Percentiles rank a stretch among this genome's conserved stretches.
Evolutionary conservation across 2,888 invertebrate species (phyloP).

Genomic region (Lasioglossum calceatum): DNA sequence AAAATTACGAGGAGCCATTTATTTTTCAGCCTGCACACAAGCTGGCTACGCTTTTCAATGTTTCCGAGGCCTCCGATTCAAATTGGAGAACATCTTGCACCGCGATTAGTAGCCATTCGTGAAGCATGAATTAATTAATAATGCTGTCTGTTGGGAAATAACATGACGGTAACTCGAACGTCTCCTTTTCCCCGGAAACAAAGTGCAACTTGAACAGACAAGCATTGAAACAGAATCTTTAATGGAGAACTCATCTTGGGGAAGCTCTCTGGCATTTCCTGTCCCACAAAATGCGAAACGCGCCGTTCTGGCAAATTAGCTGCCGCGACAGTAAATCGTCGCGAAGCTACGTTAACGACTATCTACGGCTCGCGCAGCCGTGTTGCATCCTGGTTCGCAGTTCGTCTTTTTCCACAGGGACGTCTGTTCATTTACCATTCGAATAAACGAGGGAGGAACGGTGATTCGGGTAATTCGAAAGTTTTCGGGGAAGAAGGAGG

Average conservation of each 20-base stretch:
- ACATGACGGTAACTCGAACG: no score
- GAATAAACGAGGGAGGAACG: not conserved
- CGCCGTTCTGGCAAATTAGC: not conserved
- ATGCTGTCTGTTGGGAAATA: no score
- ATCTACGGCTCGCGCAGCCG: not conserved
- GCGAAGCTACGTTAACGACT: not conserved
- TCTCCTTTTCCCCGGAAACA: no score
- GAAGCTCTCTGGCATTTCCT: not conserved
- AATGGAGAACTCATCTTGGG: not conserved
- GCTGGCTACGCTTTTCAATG: slow-evolving; percentile 1
- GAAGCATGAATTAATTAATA: no score
- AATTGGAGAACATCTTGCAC: not conserved
- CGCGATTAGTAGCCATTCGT: no score
- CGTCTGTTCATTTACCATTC: not conserved
- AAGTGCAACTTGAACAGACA: no score
- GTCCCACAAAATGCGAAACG: not conserved
- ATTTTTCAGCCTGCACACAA: not conserved
- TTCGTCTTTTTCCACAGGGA: not conserved
- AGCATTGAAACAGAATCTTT: no score
- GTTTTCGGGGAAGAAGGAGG: not conserved
- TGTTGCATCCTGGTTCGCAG: not conserved
- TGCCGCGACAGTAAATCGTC: not conserved
- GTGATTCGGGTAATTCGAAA: slow-evolving; percentile 6
- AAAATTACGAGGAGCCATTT: slow-evolving; percentile 25
- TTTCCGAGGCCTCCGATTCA: not conserved